Percentiles rank a stretch among this genome's conserved stretches.
These are phyloP conservation scores for Hippocampus kuda DNA, from an alignment of 2,797 vertebrate species.

Conservation along the genomic window DNA sequence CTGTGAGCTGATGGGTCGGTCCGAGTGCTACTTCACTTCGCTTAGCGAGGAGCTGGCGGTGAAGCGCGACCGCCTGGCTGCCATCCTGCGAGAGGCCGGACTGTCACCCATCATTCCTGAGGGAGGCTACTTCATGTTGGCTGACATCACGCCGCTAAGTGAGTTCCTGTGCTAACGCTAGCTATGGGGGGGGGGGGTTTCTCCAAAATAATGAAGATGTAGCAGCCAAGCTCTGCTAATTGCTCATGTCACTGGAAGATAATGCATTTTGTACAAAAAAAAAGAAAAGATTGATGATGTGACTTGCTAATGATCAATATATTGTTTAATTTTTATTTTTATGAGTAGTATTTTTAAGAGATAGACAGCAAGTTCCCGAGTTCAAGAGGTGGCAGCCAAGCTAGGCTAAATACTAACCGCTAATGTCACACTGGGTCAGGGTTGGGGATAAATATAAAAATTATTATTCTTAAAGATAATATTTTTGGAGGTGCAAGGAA, in stretches of 20 bases:
- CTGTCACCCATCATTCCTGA: constrained; percentile 84
- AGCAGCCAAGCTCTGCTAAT: too few species aligned
- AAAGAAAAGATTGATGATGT: too few species aligned
- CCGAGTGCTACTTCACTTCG: constrained; percentile 85
- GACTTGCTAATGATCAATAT: too few species aligned
- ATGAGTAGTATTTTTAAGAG: too few species aligned
- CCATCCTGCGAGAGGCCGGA: constrained; percentile 71
- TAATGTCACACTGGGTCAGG: background rate
- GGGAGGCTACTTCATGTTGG: constrained; percentile 93
- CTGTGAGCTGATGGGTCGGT: constrained; percentile 74
- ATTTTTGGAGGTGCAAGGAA: background rate
- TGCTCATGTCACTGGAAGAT: too few species aligned
- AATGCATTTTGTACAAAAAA: too few species aligned
- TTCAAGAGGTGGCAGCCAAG: too few species aligned
- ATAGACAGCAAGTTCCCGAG: too few species aligned
- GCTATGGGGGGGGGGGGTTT: background rate
- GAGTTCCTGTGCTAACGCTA: constrained; percentile 32
- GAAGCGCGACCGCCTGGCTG: constrained; percentile 81
- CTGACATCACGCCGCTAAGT: constrained; percentile 81
- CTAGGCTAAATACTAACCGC: too few species aligned
- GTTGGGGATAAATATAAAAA: background rate
- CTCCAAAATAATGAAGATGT: too few species aligned
- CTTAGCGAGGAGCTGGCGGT: constrained; percentile 77
- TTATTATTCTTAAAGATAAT: background rate
- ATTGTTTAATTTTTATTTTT: too few species aligned